Base-by-base conservation (phyloP, 2,888 invertebrate species). In the Cantharis rustica region DNA sequence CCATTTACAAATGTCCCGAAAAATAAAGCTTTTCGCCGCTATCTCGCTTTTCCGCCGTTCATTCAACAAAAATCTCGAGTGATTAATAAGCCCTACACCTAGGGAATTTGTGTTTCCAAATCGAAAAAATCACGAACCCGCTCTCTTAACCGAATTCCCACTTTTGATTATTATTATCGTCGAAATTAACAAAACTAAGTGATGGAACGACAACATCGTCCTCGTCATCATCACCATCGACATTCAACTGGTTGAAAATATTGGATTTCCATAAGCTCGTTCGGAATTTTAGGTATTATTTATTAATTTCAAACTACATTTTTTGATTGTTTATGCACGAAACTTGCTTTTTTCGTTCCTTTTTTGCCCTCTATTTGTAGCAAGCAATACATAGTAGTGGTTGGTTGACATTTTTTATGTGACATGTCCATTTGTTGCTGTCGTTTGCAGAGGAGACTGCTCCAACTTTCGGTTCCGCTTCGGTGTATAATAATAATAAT, bases 1-100 rank as follows among this genome's bases (percentile, higher is more conserved):
- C 47, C n/a, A 47, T 47, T 47, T 47, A 47, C n/a, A 47, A 47
- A 47, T 47, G 47, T 47, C 47, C n/a, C 9, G n/a, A 47, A 47
- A 47, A 47, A 20, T 23, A 47, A 16, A 72, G 16, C 26, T 68
- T 23, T 61, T 61, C 17, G 20, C 20, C 17, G 23, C 20, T 68
- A 16, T 11, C 66, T 23, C 61, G 71, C 73, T 47, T 77, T 69
- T 69, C 62, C 63, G 31, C 31, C 17, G 61, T 75, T 71, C 75
- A 73, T 78, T 75, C 75, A 73, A 75, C 71, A 73, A 78, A 71
- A 73, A 71, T 73, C 72, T 64, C 16, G 62, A 64, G 68, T 27
- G 73, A 75, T 78, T 78, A 75, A 71, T 75, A 71, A 75, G 73
- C 73, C 66, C 20, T 75, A 73, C n/a, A n/a, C 71, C 73, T 73